A percentile compares a stretch with the other conserved stretches of the same genome.
phyloP scores from a whole-genome alignment of 64 coral and sea anemone species.

The Stichodactyla mertensii region DNA sequence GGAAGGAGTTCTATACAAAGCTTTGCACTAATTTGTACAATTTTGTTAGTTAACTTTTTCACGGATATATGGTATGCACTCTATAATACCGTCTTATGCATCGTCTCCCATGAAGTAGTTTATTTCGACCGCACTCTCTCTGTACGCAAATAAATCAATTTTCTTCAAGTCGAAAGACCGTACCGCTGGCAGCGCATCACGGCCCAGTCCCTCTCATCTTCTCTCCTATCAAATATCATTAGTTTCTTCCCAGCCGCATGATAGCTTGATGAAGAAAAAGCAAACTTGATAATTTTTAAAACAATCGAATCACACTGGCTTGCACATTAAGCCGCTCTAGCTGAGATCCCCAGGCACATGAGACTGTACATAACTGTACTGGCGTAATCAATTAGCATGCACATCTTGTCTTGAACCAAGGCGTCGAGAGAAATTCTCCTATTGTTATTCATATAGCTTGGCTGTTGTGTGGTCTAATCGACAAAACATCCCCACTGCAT shows the following conservation, averaged over 20 bases:
- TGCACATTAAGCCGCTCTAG: background rate
- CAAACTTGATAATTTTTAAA: constrained; percentile 6
- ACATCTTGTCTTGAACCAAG: background rate
- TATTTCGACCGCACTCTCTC: background rate
- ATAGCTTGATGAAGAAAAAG: constrained; percentile 2
- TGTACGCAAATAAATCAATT: background rate
- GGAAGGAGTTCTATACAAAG: too few species aligned
- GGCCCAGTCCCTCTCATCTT: background rate
- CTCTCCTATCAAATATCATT: background rate
- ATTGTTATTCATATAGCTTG: constrained; percentile 16
- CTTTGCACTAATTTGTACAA: too few species aligned
- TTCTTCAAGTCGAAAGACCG: background rate
- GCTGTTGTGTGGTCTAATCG: constrained; percentile 2
- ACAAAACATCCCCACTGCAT: constrained; percentile 25
- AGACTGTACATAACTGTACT: background rate
- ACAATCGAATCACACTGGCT: background rate
- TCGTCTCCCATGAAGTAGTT: background rate
- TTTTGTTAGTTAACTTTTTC: too few species aligned
- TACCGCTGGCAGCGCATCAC: background rate
- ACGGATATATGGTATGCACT: background rate
- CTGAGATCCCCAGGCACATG: background rate
- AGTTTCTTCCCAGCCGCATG: background rate
- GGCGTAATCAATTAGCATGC: background rate
- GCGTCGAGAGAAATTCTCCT: background rate
- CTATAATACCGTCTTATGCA: background rate